Base-by-base conservation (phyloP, 2,113 vertebrate species). In the Phodopus roborovskii region DNA sequence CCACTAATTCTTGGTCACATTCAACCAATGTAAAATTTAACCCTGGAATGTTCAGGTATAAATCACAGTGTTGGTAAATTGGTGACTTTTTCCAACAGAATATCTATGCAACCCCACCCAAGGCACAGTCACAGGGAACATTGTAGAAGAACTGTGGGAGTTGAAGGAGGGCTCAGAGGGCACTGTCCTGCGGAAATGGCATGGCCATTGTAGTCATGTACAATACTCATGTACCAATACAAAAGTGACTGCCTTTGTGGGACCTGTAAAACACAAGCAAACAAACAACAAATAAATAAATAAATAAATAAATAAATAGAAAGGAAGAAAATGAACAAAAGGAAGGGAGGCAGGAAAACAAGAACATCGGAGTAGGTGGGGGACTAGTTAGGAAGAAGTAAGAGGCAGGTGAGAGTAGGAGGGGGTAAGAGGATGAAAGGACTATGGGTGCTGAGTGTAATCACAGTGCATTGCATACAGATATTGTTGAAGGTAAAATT, bases 1-100 rank as follows among this genome's bases (percentile, higher is more conserved):
- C 30, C 30, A 0, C 4, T 16, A 4, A 26, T 26, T 64, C 2
- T 3, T 36, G 2, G 8, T 28, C 26, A 48, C 6, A 66, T 7
- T 16, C 28, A n/a, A 26, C 15, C 22, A 50, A 42, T 4, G 17
- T 5, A 39, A 20, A 70, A 70, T 86, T 53, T 78, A 36, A 12
- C 50, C 71, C 6, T 50, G 81, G 74, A 26, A 26, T 7, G 1
- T 22, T 39, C 36, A n/a, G 56, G 30, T 53, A 15, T 26, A 48
- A 62, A 20, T 53, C 39, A 42, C 19, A 45, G 33, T 39, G 20
- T 22, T 13, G 84, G 88, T 77, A 4, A 78, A 75, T 33, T 81
- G 36, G 24, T 90, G 20, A 84, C 30, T 64, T 62, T 53, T 28
- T 33, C 45, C 8, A 78, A 36, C 28, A 53, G 7, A 19, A 78